These are phyloP conservation scores for Hemiscyllium ocellatum DNA, from an alignment of 2,113 vertebrate genomes.

Conservation along the genomic window DNA sequence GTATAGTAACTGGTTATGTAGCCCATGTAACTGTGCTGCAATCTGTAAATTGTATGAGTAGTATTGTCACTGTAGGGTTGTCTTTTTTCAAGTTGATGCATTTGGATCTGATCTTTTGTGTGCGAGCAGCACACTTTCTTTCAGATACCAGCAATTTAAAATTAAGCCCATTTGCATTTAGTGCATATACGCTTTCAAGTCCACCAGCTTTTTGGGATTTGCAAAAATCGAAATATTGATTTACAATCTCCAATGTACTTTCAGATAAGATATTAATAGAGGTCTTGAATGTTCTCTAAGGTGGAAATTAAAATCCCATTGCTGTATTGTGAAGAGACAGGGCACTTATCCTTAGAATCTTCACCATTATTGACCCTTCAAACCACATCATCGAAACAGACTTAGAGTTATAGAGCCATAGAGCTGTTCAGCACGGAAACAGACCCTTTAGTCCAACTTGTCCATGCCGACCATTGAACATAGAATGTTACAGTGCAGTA, in stretches of 20 bases:
- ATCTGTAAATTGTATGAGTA: background rate
- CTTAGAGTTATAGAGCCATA: no score
- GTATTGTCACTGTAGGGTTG: no score
- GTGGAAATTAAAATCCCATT: background rate
- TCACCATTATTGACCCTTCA: background rate
- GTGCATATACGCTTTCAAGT: background rate
- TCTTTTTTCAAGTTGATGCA: no score
- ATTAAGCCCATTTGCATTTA: background rate
- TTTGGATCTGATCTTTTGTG: no score
- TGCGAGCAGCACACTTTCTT: no score
- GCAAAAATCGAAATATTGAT: background rate
- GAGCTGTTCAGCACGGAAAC: no score
- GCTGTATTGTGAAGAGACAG: background rate
- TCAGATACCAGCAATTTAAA: no score
- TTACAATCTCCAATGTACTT: background rate
- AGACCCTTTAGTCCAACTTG: no score
- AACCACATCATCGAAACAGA: background rate
- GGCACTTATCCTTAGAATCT: background rate
- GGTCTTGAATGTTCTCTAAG: background rate
- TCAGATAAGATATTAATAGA: background rate
- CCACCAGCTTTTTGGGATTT: background rate
- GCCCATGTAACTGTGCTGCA: background rate
- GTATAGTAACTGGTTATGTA: background rate
- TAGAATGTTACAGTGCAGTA: no score
- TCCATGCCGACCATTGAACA: no score